Percentiles rank a stretch among this genome's conserved stretches.
Evolutionary conservation across 2,888 invertebrate genomes (phyloP).

Genomic region (Stenolophus ochropezus): DNA sequence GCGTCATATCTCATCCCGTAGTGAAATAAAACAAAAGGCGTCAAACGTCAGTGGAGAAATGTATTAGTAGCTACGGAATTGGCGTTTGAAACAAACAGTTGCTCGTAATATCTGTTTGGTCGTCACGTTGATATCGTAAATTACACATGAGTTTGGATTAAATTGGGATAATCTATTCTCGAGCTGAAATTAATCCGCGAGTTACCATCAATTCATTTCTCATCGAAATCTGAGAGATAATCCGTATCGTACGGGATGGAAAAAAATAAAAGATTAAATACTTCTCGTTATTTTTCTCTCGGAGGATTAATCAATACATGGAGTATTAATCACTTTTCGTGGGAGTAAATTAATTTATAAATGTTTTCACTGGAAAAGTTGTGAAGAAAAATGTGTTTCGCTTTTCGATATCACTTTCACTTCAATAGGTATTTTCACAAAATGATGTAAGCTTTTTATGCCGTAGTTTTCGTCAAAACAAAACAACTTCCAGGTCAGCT

Average conservation of each 20-base stretch:
- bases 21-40: too few relatives aligned
- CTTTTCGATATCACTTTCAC: too few relatives aligned
- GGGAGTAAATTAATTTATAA: not conserved
- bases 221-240: conserved; percentile 22
- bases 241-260: not conserved
- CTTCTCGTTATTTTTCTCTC: not conserved
- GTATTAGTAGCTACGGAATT: not conserved
- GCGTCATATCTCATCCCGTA: too few relatives aligned
- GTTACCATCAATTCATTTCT: conserved; percentile 26
- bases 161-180: conserved; percentile 24
- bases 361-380: not conserved
- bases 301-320: conserved; percentile 1
- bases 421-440: too few relatives aligned
- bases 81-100: conserved; percentile 16
- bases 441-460: too few relatives aligned
- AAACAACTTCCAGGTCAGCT: too few relatives aligned
- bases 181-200: conserved; percentile 16
- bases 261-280: conserved; percentile 1
- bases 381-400: not conserved
- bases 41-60: not conserved
- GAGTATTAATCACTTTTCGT: not conserved
- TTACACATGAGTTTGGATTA: conserved; percentile 29
- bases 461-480: too few relatives aligned
- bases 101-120: conserved; percentile 6
- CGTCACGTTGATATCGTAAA: not conserved